Evolutionary conservation across 2,888 invertebrate species (phyloP), one percentile per base, ranked within the genome.

Genomic region (Eupithecia subumbrata): DNA sequence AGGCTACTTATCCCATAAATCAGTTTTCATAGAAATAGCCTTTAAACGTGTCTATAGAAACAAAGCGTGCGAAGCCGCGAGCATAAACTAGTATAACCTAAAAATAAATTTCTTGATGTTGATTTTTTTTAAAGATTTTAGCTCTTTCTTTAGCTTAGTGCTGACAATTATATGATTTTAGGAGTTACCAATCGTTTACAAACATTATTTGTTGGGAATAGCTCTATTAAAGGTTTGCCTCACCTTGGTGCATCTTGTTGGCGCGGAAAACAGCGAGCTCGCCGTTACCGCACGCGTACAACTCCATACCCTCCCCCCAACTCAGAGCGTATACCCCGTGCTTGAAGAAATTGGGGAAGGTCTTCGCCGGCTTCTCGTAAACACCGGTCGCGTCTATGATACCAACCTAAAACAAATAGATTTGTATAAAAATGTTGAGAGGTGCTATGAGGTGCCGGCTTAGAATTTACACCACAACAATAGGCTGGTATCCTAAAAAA

Each of bases 251-350:
- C 0, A 89, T 84, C 71, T 89, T 91, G 22, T 90, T 87, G 0
- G 91, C 84, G 80, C 94, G 83, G 82, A 96, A 96, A 69, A 95
- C 85, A 7, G 95, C 92, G 2, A 97, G 86, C 75, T 95, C 93
- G 0, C 96, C 96, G 82, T 96, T 96, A 0, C 96, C 96, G 83
- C 96, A 95, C 4, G 96, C 96, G 88, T 96, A 97, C 78, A 97
- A 89, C 0, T 89, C 87, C 79, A 88, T 86, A 5, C 86, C 85
- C 0, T 96, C 96, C 5, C 96, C 97, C 97, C 97, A 97, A 76
- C 95, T 92, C 63, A 97, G 84, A 8, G 95, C 91, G 86, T 96
- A 96, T 69, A 97, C 95, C 40, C 92, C 91, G 14, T 90, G 86
- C 18, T 66, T 74, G 74, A 76, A 76, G 30, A 60, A 69, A 40